Percentiles rank a stretch among this genome's conserved stretches.
These are phyloP conservation scores for Psix sp. DNA, from an alignment of 1,140 invertebrate genomes.

Conservation along the genomic window DNA sequence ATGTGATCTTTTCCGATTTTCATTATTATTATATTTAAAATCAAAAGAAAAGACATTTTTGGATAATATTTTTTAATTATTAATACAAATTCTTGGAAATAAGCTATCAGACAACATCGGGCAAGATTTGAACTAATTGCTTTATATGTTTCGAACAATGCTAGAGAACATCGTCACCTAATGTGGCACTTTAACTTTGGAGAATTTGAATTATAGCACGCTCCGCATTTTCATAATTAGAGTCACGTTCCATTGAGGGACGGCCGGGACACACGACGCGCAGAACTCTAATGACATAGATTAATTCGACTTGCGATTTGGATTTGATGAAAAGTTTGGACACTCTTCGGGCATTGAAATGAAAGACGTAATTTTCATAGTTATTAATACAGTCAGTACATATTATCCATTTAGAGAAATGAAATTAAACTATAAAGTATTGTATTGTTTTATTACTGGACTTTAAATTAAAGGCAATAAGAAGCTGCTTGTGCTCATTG, in stretches of 20 bases:
- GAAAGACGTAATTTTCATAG: no score
- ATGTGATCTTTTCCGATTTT: no score
- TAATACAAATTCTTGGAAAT: not conserved
- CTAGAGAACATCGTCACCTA: conserved; percentile 43
- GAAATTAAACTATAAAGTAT: no score
- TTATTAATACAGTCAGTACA: no score
- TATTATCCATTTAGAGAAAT: no score
- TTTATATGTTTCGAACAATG: conserved; percentile 24
- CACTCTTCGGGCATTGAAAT: no score
- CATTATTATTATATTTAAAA: no score
- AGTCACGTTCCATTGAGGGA: conserved; percentile 43
- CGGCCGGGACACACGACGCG: conserved; percentile 23
- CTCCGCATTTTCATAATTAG: conserved; percentile 49
- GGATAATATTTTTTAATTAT: no score
- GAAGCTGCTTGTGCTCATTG: no score
- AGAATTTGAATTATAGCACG: conserved; percentile 43
- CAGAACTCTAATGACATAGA: conserved; percentile 38
- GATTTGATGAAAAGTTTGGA: conserved; percentile 14
- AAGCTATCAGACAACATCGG: not conserved
- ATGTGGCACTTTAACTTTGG: conserved; percentile 33
- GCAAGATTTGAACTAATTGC: not conserved
- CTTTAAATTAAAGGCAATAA: no score
- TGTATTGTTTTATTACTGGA: no score
- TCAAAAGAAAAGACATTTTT: no score
- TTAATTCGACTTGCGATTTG: conserved; percentile 23